phyloP scores from a whole-genome alignment of 2,113 vertebrate species.

The Hucho hucho region DNA sequence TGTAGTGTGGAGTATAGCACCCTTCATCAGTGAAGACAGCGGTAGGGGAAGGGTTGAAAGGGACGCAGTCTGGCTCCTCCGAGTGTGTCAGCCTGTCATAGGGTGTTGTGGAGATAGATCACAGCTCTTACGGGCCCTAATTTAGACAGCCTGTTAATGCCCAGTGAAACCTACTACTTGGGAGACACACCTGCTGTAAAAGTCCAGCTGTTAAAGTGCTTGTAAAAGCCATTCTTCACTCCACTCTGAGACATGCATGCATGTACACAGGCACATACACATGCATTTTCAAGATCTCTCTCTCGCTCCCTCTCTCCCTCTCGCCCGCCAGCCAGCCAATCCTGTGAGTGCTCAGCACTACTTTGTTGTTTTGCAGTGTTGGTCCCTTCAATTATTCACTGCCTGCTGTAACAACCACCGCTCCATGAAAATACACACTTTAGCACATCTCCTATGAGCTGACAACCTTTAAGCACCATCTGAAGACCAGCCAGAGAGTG shows the following conservation, averaged over 20 bases:
- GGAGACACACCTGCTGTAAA: background rate
- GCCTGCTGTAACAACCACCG: conserved; percentile 9
- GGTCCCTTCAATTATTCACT: conserved; percentile 37
- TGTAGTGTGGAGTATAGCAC: background rate
- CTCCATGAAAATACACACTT: background rate
- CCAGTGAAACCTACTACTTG: background rate
- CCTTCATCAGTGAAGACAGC: background rate
- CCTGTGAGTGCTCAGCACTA: background rate
- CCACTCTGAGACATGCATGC: background rate
- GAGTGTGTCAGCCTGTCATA: background rate
- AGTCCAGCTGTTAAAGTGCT: background rate
- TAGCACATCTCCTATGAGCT: background rate
- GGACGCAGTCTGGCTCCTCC: background rate
- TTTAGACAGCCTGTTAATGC: background rate
- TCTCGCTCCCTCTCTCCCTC: background rate
- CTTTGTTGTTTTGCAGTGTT: conserved; percentile 13
- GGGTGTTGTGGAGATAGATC: too few relatives aligned
- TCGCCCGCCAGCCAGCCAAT: background rate
- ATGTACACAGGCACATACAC: background rate
- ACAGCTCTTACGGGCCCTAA: background rate
- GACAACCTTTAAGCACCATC: background rate
- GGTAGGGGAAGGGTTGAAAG: background rate
- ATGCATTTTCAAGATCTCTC: background rate
- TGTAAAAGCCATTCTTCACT: background rate
- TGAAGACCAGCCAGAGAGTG: background rate